Percentiles rank a stretch among this genome's conserved stretches.
Evolutionary conservation across 2,888 invertebrate genomes (phyloP).

Genomic region (Eilema caniola): DNA sequence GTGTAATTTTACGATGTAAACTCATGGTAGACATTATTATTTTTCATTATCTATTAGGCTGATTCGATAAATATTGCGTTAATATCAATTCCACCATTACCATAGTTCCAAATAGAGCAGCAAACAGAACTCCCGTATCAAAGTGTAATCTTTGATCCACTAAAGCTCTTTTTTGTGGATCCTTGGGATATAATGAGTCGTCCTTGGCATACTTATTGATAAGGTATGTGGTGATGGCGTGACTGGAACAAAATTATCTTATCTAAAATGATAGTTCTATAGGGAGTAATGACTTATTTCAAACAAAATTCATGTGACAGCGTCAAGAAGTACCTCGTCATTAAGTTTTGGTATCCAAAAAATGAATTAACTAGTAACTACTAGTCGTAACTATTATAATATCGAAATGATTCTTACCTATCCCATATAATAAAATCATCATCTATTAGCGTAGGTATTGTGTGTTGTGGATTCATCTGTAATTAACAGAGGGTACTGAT

Average conservation of each 20-base stretch:
- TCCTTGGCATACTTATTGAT: conserved; percentile 86
- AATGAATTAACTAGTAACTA: too few relatives aligned
- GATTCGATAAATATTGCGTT: too few relatives aligned
- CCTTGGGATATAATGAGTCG: conserved; percentile 85
- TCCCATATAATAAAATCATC: conserved; percentile 85
- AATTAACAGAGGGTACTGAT: conserved; percentile 47
- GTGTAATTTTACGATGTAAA: too few relatives aligned
- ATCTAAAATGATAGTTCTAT: neutral
- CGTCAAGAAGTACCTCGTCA: too few relatives aligned
- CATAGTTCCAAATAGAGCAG: conserved; percentile 66
- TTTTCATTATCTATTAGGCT: too few relatives aligned
- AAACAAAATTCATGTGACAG: too few relatives aligned
- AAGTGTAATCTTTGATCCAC: conserved; percentile 86
- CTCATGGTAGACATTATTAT: too few relatives aligned
- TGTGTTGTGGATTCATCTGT: conserved; percentile 83
- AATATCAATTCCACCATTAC: conserved; percentile 52
- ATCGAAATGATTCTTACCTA: conserved; percentile 62
- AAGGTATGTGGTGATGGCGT: conserved; percentile 88
- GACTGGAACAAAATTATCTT: conserved; percentile 77
- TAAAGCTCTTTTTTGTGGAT: conserved; percentile 77
- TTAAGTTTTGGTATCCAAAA: too few relatives aligned
- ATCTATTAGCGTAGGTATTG: conserved; percentile 82
- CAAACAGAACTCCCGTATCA: conserved; percentile 82
- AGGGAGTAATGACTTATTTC: neutral
- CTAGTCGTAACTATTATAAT: neutral